Evolutionary conservation across 1,140 invertebrate species (phyloP), one percentile per base, ranked within the genome.

Genomic region (Drosophila aff.): DNA sequence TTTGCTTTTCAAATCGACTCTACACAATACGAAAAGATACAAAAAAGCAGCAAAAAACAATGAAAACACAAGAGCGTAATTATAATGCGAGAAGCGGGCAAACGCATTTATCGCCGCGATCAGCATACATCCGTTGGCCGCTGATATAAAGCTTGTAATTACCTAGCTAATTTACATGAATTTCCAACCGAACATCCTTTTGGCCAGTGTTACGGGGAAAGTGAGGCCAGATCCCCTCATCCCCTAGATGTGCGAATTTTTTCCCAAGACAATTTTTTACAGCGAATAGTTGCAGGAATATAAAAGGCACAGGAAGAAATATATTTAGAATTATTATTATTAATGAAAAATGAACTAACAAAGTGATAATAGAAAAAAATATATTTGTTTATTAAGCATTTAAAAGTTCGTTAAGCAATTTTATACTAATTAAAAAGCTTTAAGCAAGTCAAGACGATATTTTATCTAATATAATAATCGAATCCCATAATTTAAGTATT

Each of bases 101-200:
- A 73, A 73, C 84, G 81, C 84, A 89, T 89, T 89, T 89, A 89
- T 89, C 84, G 78, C 69, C 77, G 36, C 69, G 81, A 89, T 89
- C 84, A 84, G 80, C 83, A 82, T 47, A 89, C 84, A 89, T 83
- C 80, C 83, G 81, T 81, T 83, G 21, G 67, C 62, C 53, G 76
- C 69, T 66, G 60, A 59, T 64, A 74, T 78, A 74, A 74, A 63
- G 68, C 61, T 69, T 63, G 83, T 84, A 89, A 87, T 87, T 87
- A 87, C 67, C 68, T 74, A 41, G 62, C 83, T 84, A 83, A 87
- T 87, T 87, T 87, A 84, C 83, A 87, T 87, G 73, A 71, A 62
- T 72, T 80, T 82, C 79, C 28, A 77, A 82, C 67, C 76, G 76
- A 77, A 86, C 83, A 87, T 87, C 84, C 83, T 89, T 89, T 79